A percentile compares a stretch with the other conserved stretches of the same genome.
Evolutionary conservation across 2,888 invertebrate species (phyloP).

Genomic region (Selenia dentaria): DNA sequence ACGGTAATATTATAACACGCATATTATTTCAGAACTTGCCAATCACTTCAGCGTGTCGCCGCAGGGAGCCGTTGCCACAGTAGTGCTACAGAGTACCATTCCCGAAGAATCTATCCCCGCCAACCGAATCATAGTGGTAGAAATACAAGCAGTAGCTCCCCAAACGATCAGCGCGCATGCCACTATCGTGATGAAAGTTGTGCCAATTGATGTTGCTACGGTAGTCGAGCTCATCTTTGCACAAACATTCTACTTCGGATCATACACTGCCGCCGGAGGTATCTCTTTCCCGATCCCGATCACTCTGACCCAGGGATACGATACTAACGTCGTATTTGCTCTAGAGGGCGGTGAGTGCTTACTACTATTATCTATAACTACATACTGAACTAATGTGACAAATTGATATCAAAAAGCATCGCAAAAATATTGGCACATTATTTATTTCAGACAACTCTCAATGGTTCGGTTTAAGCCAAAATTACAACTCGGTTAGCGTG

Average conservation of each 20-base stretch:
- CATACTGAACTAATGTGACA: too few species aligned
- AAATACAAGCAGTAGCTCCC: background rate
- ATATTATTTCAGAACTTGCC: slow-evolving; percentile 9
- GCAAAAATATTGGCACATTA: too few species aligned
- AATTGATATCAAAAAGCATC: too few species aligned
- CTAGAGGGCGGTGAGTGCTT: slow-evolving; percentile 45
- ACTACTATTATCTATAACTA: too few species aligned
- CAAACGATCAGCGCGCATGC: background rate
- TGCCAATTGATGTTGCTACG: background rate
- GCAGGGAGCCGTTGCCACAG: slow-evolving; percentile 10
- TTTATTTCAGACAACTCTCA: slow-evolving; percentile 16
- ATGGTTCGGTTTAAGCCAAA: slow-evolving; percentile 23
- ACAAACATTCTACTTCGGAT: slow-evolving; percentile 35
- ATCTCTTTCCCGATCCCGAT: slow-evolving; percentile 17
- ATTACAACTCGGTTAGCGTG: slow-evolving; percentile 29
- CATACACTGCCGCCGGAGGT: slow-evolving; percentile 15
- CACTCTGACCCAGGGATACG: slow-evolving; percentile 34
- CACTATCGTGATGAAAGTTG: background rate
- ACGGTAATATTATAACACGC: too few species aligned
- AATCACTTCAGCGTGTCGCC: slow-evolving; percentile 7
- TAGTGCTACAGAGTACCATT: slow-evolving; percentile 25
- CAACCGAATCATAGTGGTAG: slow-evolving; percentile 5
- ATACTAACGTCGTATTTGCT: slow-evolving; percentile 34
- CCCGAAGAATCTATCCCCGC: slow-evolving; percentile 38
- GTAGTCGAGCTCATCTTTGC: background rate